Base-by-base conservation (phyloP, 1,140 invertebrate genomes). In the Danaus melanippus region DNA sequence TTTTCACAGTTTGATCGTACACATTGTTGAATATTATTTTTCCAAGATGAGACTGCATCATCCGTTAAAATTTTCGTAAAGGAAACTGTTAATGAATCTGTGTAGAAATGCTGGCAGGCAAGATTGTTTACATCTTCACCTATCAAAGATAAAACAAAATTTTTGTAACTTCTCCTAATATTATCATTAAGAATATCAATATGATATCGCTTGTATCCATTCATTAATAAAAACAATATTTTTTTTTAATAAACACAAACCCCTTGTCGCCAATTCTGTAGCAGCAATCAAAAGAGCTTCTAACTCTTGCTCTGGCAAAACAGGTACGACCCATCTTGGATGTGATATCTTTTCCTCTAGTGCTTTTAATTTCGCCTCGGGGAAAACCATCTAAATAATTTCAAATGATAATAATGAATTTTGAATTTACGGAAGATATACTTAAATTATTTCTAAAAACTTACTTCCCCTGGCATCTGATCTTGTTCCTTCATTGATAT, bases 51-150 rank as follows among this genome's bases (percentile, higher is more conserved):
- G 41, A 99, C 97, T 47, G 97, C 97, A 82, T 99, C 97, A 88
- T 99, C 97, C n/a, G 97, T 98, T 68, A 98, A 90, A 78, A 99
- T 97, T 89, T 98, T 98, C 11, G 95, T 97, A 87, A 99, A 99
- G 46, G 97, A 98, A 62, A 97, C 93, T 60, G 95, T 97, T 46
- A 99, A 89, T 12, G 96, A 96, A 84, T 98, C 97, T 68, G 95
- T 92, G 88, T 97, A 98, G 90, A 98, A 98, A 69, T 96, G 90
- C 79, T 98, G 96, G 85, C 97, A 99, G 54, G 93, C 91, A 88
- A 96, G 93, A 80, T 95, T 95, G 76, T 94, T 92, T 58, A 92
- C 91, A 90, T 99, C 97, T 78, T 95, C 88, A 79, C 94, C 95
- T 96, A 67, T n/a, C 57, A 64, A 56, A 66, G 48, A 59, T 48